Evolutionary conservation across 2,113 vertebrate genomes (phyloP).

Genomic region (Paratilapia polleni): DNA sequence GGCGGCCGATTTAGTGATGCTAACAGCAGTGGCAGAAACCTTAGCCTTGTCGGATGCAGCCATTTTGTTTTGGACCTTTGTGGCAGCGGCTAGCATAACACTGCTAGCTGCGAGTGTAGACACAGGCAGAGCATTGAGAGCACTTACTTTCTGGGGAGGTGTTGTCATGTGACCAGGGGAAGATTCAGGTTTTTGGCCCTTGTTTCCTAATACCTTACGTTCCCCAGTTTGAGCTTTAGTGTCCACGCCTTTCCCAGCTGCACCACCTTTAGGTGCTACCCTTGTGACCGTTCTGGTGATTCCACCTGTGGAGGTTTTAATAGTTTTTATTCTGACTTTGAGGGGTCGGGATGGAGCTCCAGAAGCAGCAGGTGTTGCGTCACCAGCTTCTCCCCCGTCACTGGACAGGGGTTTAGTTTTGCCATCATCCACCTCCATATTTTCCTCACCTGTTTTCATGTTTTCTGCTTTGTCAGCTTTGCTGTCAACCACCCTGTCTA

Average conservation of each 20-base stretch:
- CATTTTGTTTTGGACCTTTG: conserved; percentile 93
- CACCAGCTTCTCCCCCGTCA: conserved; percentile 29
- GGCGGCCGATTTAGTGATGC: conserved; percentile 74
- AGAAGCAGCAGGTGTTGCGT: conserved; percentile 27
- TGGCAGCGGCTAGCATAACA: conserved; percentile 94
- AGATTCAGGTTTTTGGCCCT: conserved; percentile 68
- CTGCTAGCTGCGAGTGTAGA: conserved; percentile 91
- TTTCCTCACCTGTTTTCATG: conserved; percentile 72
- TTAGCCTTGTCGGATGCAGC: conserved; percentile 80
- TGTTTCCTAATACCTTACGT: conserved; percentile 67
- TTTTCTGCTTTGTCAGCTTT: conserved; percentile 78
- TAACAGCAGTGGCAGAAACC: conserved; percentile 78
- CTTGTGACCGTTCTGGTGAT: conserved; percentile 94
- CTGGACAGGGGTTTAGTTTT: conserved; percentile 46
- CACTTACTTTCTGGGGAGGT: conserved; percentile 84
- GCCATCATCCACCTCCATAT: conserved; percentile 71
- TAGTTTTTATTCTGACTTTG: conserved; percentile 96
- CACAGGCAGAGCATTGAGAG: conserved; percentile 85
- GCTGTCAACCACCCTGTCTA: conserved; percentile 60
- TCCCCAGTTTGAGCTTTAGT: conserved; percentile 72
- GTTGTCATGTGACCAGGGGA: conserved; percentile 74
- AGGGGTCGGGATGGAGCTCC: conserved; percentile 83
- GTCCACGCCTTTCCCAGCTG: conserved; percentile 71
- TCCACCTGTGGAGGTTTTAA: conserved; percentile 92
- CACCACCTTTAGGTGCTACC: conserved; percentile 83